phyloP scores from a whole-genome alignment of 2,797 vertebrate genomes.

The Onychomys arenicola region DNA sequence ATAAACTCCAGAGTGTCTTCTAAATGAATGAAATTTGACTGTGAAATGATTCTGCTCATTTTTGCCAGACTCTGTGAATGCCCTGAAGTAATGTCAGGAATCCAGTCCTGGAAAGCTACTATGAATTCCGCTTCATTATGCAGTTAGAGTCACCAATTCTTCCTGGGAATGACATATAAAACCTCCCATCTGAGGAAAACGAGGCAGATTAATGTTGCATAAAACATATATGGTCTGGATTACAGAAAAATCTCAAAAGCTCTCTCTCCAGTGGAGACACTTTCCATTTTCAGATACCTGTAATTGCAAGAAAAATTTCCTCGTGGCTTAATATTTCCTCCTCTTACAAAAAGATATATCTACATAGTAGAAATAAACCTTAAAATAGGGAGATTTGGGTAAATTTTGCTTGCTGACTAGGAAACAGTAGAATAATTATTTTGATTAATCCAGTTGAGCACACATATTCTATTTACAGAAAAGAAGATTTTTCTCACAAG shows the following conservation, averaged over 20 bases:
- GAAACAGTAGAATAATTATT: not conserved
- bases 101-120: constrained; percentile 12
- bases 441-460: not conserved
- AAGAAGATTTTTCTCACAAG: not conserved
- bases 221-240: constrained; percentile 71
- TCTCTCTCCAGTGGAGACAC: not conserved
- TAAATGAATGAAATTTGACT: constrained; percentile 45
- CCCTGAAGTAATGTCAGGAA: constrained; percentile 49
- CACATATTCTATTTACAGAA: constrained; percentile 26
- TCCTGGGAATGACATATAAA: constrained; percentile 74
- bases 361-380: not conserved
- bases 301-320: constrained; percentile 48
- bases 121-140: constrained; percentile 60
- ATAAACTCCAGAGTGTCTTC: constrained; percentile 25
- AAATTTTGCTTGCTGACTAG: not conserved
- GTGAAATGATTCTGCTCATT: constrained; percentile 30
- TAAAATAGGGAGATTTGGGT: not conserved
- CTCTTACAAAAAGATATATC: not conserved
- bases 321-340: not conserved
- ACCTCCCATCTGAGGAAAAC: constrained; percentile 76
- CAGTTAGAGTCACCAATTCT: constrained; percentile 61
- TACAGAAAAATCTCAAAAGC: constrained; percentile 63
- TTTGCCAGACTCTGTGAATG: not conserved
- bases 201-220: constrained; percentile 80
- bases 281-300: not conserved